A percentile compares a stretch with the other conserved stretches of the same genome.
Evolutionary conservation across 2,113 vertebrate genomes (phyloP).

Genomic region (Meles meles): DNA sequence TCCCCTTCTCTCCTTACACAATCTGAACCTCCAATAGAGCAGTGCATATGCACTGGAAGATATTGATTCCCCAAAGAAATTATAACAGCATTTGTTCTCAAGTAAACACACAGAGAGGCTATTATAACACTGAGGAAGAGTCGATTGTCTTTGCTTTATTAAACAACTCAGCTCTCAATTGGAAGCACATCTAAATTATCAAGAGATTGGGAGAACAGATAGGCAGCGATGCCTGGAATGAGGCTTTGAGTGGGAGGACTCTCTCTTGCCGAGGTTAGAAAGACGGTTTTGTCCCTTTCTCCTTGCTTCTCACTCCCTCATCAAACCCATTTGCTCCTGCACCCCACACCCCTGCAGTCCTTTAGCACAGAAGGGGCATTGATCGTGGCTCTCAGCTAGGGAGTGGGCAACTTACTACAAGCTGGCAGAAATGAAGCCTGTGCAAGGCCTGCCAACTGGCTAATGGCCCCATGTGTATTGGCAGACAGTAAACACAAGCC

Average conservation of each 20-base stretch:
- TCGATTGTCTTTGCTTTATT: constrained; percentile 73
- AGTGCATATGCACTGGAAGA: constrained; percentile 67
- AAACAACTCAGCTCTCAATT: constrained; percentile 63
- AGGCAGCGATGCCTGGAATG: not conserved
- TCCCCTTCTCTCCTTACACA: constrained; percentile 62
- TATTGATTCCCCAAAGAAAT: constrained; percentile 83
- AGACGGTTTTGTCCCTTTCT: not conserved
- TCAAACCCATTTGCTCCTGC: not conserved
- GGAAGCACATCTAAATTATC: constrained; percentile 66
- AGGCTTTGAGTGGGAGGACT: not conserved
- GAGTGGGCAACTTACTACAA: constrained; percentile 26
- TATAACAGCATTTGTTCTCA: constrained; percentile 78
- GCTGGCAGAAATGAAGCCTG: constrained; percentile 31
- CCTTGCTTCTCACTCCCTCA: not conserved
- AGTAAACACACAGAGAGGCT: constrained; percentile 66
- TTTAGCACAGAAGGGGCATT: not conserved
- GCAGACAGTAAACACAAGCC: constrained; percentile 62
- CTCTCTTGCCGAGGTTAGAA: not conserved
- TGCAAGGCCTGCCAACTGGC: constrained; percentile 43
- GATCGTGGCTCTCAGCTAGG: constrained; percentile 15
- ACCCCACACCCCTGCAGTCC: not conserved
- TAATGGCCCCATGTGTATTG: constrained; percentile 56
- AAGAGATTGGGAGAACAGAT: constrained; percentile 59
- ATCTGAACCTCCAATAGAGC: constrained; percentile 74
- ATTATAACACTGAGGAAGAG: constrained; percentile 39